Evolutionary conservation across 1,140 invertebrate species (phyloP), one percentile per base, ranked within the genome.

Genomic region (Eurosta solidaginis): DNA sequence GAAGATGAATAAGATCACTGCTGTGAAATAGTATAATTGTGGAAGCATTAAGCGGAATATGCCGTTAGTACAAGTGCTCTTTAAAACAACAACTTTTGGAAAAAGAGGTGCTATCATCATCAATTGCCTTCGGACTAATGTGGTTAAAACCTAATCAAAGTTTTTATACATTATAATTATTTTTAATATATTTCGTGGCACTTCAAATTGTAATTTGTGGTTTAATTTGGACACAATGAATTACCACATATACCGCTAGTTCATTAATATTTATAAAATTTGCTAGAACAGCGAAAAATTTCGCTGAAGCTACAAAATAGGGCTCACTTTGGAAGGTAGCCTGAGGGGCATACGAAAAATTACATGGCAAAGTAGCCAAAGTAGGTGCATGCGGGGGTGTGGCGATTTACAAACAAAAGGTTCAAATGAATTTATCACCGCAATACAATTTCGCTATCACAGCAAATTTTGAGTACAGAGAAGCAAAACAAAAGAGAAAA

Each of bases 391-490:
- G 5, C 14, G 22, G 17, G 20, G 14, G 33, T 5, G 14, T 52
- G 74, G 44, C 1, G 1, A 36, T 10, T 68, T 68, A 40, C 59
- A 68, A 76, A 33, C 74, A 42, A 76, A 76, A 52, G 47, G 29
- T 45, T 29, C 74, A 76, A 76, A 49, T 76, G 74, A 52, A 52
- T 52, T 76, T 49, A 76, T 76, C 50, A 76, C 74, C 47, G 52
- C 50, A 52, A 52, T 52, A 49, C 44, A 47, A 50, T 76, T 47
- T 76, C 49, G 45, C 44, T 36, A 50, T 76, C 33, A 50, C 49
- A 47, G 45, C 44, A 36, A 36, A 50, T 22, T 50, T 76, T 74
- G 22, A 47, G 6, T 74, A 9, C 20, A 6, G 17, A 1, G 42
- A 33, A 47, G 36, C 4, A 4, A n/a, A 17, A 47, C 2, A 50